Percentiles rank a stretch among this genome's conserved stretches.
These are phyloP conservation scores for Falco columbarius DNA, from an alignment of 2,797 vertebrate genomes.

Conservation along the genomic window DNA sequence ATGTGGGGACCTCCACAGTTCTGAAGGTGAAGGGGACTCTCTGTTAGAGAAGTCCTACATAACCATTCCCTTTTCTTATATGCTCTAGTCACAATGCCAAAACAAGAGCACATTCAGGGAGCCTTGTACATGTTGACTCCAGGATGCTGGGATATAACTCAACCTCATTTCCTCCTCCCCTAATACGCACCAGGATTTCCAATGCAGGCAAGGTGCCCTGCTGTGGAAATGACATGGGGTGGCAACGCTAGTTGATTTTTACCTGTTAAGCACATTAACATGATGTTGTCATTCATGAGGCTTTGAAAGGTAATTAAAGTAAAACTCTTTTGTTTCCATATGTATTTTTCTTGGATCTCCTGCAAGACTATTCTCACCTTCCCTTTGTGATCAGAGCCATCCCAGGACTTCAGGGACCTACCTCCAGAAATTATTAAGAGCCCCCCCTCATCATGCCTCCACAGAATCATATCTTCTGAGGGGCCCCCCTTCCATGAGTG, in stretches of 20 bases:
- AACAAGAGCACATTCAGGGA: background rate
- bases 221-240: conserved; percentile 51
- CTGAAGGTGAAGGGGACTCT: conserved; percentile 26
- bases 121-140: background rate
- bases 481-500: conserved; percentile 82
- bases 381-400: conserved; percentile 86
- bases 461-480: conserved; percentile 83
- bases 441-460: conserved; percentile 80
- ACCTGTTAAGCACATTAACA: conserved; percentile 63
- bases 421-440: conserved; percentile 83
- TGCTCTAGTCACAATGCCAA: conserved; percentile 43
- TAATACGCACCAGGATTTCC: conserved; percentile 45
- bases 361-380: conserved; percentile 87
- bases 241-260: conserved; percentile 48
- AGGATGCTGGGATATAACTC: background rate
- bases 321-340: conserved; percentile 85
- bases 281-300: conserved; percentile 75
- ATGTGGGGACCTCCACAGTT: background rate
- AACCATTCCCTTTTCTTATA: conserved; percentile 17
- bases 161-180: conserved; percentile 41
- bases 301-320: conserved; percentile 83
- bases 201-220: conserved; percentile 29
- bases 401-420: conserved; percentile 84
- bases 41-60: conserved; percentile 31
- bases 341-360: conserved; percentile 85